Percentiles rank a stretch among this genome's conserved stretches.
Conservation (phyloP, 2,113 vertebrate genomes). For the Melanotaenia duboulayi region DNA sequence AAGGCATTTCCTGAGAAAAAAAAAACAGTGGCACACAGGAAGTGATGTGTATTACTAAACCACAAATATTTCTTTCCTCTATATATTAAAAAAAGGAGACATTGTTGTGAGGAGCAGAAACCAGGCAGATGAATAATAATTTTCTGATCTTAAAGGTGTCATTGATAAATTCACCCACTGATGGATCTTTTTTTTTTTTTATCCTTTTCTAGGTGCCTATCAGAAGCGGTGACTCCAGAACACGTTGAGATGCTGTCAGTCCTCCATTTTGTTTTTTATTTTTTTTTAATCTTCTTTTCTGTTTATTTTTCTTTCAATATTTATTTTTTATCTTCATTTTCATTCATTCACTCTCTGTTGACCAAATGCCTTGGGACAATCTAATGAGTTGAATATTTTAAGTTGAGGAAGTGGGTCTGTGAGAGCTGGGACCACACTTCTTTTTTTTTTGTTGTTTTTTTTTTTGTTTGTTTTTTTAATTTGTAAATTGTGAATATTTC, state of each 20-base stretch:
- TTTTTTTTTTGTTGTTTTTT: constrained; percentile 5
- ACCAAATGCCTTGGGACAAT: constrained; percentile 65
- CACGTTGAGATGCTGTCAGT: constrained; percentile 58
- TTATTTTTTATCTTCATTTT: constrained; percentile 59
- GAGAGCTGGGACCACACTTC: constrained; percentile 52
- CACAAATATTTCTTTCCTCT: neutral
- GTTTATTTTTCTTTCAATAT: constrained; percentile 35
- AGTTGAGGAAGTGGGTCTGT: constrained; percentile 21
- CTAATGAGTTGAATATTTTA: constrained; percentile 45
- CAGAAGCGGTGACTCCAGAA: constrained; percentile 82
- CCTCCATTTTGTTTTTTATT: constrained; percentile 41
- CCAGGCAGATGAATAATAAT: neutral
- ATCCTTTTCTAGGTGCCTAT: constrained; percentile 79
- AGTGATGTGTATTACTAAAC: neutral
- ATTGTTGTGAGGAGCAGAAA: neutral
- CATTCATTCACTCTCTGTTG: constrained; percentile 42
- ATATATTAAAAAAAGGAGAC: neutral
- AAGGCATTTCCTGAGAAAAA: neutral
- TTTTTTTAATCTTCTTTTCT: constrained; percentile 19
- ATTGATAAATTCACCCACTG: constrained; percentile 1
- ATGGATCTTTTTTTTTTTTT: constrained; percentile 27
- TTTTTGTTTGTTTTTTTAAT: neutral
- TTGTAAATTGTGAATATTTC: constrained; percentile 32
- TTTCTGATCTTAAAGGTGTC: neutral
- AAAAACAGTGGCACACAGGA: neutral